Base-by-base conservation (phyloP, 2,888 invertebrate species). In the Ariolimax columbianus region DNA sequence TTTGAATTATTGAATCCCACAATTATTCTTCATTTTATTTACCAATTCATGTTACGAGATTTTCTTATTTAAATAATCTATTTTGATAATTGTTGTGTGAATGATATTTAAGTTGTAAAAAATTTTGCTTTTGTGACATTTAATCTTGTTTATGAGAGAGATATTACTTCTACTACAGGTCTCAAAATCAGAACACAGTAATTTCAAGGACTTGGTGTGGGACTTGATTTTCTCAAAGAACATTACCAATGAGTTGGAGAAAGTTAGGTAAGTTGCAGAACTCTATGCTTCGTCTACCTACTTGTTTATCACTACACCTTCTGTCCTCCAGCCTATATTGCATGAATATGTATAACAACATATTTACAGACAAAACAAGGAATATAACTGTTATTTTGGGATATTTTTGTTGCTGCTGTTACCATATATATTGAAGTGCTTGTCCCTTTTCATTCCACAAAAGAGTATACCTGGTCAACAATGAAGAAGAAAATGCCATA, bases 191-290 rank as follows among this genome's bases (percentile, higher is more conserved):
- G 92, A 93, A 83, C 94, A 94, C 88, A 91, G 91, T 86, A 94
- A 90, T 87, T 94, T 94, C 89, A 89, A 91, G 66, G 94, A 94
- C 84, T 88, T 94, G 83, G 93, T 94, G n/a, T 94, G 94, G 94
- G 94, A 94, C 92, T 89, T 94, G 88, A 94, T 94, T 86, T 94
- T 92, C 86, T 93, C 93, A 63, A 91, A 94, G 88, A 92, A 93
- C 86, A 94, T 94, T 87, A 93, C 93, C 51, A 93, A 94, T 90
- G 94, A 94, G 88, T 90, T 94, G 66, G 94, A 94, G 86, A 94
- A 94, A 91, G 94, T 93, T 87, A 92, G 94, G 93, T 94, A 88
- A 88, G 89, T 72, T 4, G 14, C 43, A n/a, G 4, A 75, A 55
- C 23, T 55, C 55, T 55, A 3, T 17, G 23, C n/a, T 55, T 23